Evolutionary conservation across 2,888 invertebrate genomes (phyloP).

Genomic region (Gonocerus acuteangulatus): DNA sequence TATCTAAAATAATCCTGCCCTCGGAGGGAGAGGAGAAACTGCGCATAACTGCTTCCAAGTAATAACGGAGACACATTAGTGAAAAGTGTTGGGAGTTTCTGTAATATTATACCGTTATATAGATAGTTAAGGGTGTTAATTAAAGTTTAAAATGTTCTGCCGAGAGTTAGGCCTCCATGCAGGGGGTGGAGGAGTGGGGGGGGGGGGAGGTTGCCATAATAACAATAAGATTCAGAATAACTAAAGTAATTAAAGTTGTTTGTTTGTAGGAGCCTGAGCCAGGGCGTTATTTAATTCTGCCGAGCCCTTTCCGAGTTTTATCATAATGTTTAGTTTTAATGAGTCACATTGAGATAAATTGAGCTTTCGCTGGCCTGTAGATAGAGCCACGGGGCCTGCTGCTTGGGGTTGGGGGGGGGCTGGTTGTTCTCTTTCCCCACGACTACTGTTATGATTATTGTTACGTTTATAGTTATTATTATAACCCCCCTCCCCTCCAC

Average conservation of each 20-base stretch:
- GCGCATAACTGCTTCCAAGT: neutral
- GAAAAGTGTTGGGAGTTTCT: conserved; percentile 20
- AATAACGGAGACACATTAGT: neutral
- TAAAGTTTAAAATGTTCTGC: conserved; percentile 33
- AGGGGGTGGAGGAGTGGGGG: neutral
- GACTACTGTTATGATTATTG: conserved; percentile 38
- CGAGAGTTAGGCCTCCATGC: conserved; percentile 18
- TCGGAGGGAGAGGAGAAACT: neutral
- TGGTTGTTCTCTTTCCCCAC: conserved; percentile 23
- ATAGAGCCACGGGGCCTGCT: neutral
- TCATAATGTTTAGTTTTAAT: conserved; percentile 37
- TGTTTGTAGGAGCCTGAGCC: conserved; percentile 21
- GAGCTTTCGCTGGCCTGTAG: conserved; percentile 2
- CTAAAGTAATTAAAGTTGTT: conserved; percentile 36
- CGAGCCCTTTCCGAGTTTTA: conserved; percentile 30
- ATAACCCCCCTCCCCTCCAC: conserved; percentile 32
- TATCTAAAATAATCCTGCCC: conserved; percentile 8
- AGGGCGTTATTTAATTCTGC: conserved; percentile 35
- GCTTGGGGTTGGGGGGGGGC: conserved; percentile 12
- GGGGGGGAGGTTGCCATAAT: conserved; percentile 12
- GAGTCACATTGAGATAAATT: conserved; percentile 35
- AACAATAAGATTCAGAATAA: conserved; percentile 33
- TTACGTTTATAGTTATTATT: conserved; percentile 37
- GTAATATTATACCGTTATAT: conserved; percentile 31
- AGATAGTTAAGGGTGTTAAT: conserved; percentile 33